Conservation (phyloP, 2,888 invertebrate species). For the Panorpa germanica region DNA sequence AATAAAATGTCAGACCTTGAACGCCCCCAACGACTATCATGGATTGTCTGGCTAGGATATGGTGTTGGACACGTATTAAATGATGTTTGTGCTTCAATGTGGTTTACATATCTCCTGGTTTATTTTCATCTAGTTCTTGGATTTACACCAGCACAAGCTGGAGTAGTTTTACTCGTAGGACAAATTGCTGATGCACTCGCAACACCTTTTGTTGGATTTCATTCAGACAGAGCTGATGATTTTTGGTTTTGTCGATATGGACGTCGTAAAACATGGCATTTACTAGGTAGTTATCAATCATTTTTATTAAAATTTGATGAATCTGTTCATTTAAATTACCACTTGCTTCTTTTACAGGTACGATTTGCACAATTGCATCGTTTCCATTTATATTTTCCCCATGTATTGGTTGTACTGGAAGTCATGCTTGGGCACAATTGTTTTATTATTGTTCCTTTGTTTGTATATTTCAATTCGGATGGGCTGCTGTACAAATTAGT, state of each 20-base stretch:
- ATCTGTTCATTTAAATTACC: slow-evolving; percentile 5
- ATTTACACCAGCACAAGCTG: slow-evolving; percentile 34
- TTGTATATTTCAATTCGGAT: slow-evolving; percentile 78
- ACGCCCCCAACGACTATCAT: no score
- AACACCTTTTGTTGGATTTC: slow-evolving; percentile 73
- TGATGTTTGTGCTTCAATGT: slow-evolving; percentile 83
- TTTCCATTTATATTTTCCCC: slow-evolving; percentile 79
- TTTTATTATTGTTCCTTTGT: slow-evolving; percentile 61
- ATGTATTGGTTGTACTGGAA: slow-evolving; percentile 44
- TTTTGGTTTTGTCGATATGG: slow-evolving; percentile 54
- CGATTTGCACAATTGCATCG: slow-evolving; percentile 49
- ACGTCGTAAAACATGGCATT: slow-evolving; percentile 74
- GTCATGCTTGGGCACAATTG: slow-evolving; percentile 48
- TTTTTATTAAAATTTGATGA: slow-evolving; percentile 3
- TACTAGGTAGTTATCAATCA: slow-evolving; percentile 60
- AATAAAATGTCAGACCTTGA: no score
- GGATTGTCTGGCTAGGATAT: no score
- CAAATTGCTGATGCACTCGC: slow-evolving; percentile 70
- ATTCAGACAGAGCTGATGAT: slow-evolving; percentile 57
- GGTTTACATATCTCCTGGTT: slow-evolving; percentile 83
- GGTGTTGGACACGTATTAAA: slow-evolving; percentile 76
- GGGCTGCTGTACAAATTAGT: slow-evolving; percentile 83
- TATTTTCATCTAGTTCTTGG: slow-evolving; percentile 47
- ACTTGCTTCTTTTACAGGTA: slow-evolving; percentile 32
- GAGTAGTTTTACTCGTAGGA: slow-evolving; percentile 56